Percentiles rank a stretch among this genome's conserved stretches.
Conservation (phyloP, 2,113 vertebrate species). For the Callipepla squamata region DNA sequence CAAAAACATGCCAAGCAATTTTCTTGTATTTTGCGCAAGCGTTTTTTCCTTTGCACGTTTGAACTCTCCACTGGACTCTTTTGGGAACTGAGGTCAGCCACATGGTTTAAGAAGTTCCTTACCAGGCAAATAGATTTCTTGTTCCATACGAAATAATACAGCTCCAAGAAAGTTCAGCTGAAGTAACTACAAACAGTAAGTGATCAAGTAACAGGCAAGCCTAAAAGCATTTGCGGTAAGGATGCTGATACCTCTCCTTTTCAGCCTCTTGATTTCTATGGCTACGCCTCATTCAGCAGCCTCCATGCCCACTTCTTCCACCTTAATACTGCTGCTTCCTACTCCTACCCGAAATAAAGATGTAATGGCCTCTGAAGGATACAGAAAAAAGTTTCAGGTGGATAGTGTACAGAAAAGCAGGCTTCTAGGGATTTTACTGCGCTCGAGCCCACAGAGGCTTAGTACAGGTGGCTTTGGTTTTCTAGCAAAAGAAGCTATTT, state of each 20-base stretch:
- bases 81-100: conserved; percentile 16
- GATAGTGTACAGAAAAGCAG: not conserved
- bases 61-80: not conserved
- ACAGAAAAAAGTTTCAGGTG: not conserved
- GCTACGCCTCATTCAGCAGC: not conserved
- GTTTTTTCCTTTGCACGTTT: conserved; percentile 21
- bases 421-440: not conserved
- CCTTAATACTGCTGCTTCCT: not conserved
- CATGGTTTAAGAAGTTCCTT: not conserved
- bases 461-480: not conserved
- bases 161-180: not conserved
- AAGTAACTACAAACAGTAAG: not conserved
- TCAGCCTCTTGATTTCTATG: not conserved
- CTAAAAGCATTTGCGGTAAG: not conserved
- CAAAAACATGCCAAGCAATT: not conserved
- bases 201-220: not conserved
- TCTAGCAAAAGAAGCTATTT: not conserved
- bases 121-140: conserved; percentile 7
- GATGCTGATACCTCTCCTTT: not conserved
- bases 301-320: not conserved
- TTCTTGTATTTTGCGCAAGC: not conserved
- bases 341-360: not conserved
- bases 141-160: not conserved
- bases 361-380: not conserved
- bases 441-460: not conserved